Conservation (phyloP, 2,888 invertebrate species). For the Eustalomyia histrio region DNA sequence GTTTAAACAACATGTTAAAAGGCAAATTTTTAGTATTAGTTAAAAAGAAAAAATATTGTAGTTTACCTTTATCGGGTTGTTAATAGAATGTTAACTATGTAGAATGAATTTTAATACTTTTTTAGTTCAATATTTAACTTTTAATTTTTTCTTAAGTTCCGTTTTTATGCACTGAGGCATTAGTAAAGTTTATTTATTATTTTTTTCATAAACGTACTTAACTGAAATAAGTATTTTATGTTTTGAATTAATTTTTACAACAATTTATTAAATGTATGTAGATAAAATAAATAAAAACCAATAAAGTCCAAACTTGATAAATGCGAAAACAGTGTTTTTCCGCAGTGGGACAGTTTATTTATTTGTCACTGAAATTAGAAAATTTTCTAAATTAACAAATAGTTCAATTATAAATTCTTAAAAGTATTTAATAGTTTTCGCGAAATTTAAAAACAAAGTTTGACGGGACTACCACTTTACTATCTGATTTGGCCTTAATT, state of each 20-base stretch:
- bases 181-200: conserved; percentile 4
- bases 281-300: conserved; percentile 10
- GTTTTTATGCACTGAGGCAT: background rate
- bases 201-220: conserved; percentile 44
- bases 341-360: too few species aligned
- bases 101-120: conserved; percentile 22
- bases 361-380: too few species aligned
- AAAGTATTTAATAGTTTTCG: too few species aligned
- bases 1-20: conserved; percentile 8
- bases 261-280: conserved; percentile 17
- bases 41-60: conserved; percentile 3
- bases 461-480: too few species aligned
- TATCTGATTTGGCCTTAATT: too few species aligned
- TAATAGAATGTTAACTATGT: background rate
- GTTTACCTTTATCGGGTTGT: background rate
- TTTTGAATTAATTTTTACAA: background rate
- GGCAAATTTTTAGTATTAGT: conserved; percentile 18
- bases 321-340: too few species aligned
- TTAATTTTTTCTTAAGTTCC: background rate
- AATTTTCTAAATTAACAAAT: too few species aligned
- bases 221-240: conserved; percentile 35
- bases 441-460: too few species aligned
- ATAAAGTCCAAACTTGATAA: too few species aligned
- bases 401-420: too few species aligned
- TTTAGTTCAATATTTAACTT: conserved; percentile 5